Conservation (phyloP, 2,888 invertebrate species). For the Chironomus riparius region DNA sequence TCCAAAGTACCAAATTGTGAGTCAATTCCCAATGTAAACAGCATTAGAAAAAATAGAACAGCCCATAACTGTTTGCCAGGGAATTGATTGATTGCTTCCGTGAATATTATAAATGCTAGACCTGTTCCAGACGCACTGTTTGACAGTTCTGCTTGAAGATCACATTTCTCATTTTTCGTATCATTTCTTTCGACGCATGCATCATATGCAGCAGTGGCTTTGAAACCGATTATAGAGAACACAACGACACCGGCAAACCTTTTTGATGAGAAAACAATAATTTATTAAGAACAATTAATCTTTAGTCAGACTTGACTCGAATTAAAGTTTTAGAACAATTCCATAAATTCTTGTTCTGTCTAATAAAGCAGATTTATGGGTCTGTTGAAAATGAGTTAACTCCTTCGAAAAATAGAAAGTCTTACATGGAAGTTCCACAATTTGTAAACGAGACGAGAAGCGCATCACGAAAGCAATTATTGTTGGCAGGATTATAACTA, state of each 20-base stretch:
- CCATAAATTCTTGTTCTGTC: too few relatives aligned
- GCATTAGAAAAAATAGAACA: slow-evolving; percentile 91
- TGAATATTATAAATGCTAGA: slow-evolving; percentile 93
- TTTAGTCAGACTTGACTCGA: not conserved
- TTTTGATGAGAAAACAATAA: not conserved
- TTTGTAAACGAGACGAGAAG: slow-evolving; percentile 87
- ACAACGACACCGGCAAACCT: slow-evolving; percentile 88
- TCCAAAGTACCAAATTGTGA: slow-evolving; percentile 94
- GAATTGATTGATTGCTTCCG: slow-evolving; percentile 96
- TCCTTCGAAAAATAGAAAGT: too few relatives aligned
- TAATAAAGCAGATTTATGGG: too few relatives aligned
- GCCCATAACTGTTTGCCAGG: slow-evolving; percentile 96
- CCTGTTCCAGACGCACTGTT: slow-evolving; percentile 95
- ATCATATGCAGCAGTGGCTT: slow-evolving; percentile 46
- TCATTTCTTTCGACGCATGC: slow-evolving; percentile 42
- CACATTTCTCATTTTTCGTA: slow-evolving; percentile 59
- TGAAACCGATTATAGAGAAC: slow-evolving; percentile 90
- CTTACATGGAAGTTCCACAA: slow-evolving; percentile 78
- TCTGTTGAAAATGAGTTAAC: too few relatives aligned
- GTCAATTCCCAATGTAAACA: slow-evolving; percentile 91
- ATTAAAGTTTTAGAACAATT: too few relatives aligned
- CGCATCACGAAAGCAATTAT: slow-evolving; percentile 91
- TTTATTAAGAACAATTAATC: not conserved
- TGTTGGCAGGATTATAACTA: slow-evolving; percentile 93
- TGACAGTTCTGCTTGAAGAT: slow-evolving; percentile 75